Evolutionary conservation across 2,797 vertebrate genomes (phyloP).

Genomic region (Pangasius djambal): DNA sequence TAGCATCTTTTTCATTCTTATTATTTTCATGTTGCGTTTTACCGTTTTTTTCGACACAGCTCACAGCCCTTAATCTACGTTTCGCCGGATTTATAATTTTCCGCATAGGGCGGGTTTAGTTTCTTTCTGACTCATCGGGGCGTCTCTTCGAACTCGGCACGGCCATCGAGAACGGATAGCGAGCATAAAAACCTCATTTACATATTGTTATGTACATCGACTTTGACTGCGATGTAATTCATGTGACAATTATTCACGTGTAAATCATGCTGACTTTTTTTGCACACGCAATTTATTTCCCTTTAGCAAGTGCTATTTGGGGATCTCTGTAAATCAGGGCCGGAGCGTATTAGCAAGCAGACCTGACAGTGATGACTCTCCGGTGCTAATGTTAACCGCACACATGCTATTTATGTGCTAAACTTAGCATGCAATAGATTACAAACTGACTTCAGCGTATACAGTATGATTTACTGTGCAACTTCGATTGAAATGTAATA

Average conservation of each 20-base stretch:
- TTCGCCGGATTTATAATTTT: background rate
- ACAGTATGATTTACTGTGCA: background rate
- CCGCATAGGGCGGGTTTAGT: background rate
- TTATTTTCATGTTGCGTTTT: background rate
- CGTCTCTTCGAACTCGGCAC: background rate
- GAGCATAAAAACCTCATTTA: background rate
- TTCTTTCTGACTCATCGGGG: background rate
- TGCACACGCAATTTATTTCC: background rate
- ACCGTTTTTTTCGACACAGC: background rate
- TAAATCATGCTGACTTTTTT: background rate
- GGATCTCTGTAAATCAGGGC: background rate
- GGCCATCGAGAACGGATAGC: background rate
- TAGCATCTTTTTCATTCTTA: background rate
- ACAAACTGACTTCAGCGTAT: background rate
- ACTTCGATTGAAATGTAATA: constrained; percentile 7
- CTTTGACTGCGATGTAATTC: background rate
- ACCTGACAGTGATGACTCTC: background rate
- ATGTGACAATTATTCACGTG: background rate
- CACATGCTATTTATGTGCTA: background rate
- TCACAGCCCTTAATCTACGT: background rate
- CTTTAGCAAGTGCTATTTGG: background rate
- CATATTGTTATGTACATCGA: background rate
- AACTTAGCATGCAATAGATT: background rate
- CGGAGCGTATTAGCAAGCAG: background rate
- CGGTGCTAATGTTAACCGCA: background rate